Evolutionary conservation across 2,888 invertebrate genomes (phyloP).

Genomic region (Lasioglossum pauxillum): DNA sequence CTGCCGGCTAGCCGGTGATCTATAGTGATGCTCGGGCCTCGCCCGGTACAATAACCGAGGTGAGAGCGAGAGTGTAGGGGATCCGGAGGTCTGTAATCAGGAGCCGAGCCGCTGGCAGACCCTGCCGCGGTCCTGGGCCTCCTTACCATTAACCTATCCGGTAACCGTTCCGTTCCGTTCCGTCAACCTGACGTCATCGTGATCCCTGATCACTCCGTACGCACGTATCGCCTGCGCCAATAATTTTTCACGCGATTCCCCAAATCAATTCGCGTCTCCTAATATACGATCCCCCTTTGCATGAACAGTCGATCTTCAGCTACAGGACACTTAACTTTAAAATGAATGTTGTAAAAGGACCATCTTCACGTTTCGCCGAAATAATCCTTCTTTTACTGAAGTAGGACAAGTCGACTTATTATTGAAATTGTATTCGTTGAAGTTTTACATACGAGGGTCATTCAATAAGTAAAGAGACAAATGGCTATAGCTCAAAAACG

Average conservation of each 20-base stretch:
- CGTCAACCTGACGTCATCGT: slow-evolving; percentile 75
- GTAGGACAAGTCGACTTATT: background rate
- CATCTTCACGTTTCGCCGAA: no score
- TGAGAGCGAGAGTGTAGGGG: slow-evolving; percentile 83
- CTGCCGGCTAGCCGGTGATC: slow-evolving; percentile 78
- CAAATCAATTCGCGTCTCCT: background rate
- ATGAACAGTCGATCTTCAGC: background rate
- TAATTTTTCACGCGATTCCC: background rate
- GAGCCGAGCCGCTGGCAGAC: slow-evolving; percentile 78
- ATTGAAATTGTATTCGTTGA: background rate
- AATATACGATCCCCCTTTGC: background rate
- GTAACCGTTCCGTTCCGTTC: slow-evolving; percentile 72
- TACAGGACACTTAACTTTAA: background rate
- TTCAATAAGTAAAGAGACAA: no score
- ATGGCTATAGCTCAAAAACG: no score
- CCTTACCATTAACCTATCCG: slow-evolving; percentile 82
- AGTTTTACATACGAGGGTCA: no score
- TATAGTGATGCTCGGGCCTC: slow-evolving; percentile 76
- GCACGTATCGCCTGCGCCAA: slow-evolving; percentile 44
- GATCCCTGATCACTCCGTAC: slow-evolving; percentile 67
- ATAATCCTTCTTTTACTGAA: no score
- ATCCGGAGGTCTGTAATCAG: slow-evolving; percentile 84
- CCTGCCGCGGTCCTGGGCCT: slow-evolving; percentile 76
- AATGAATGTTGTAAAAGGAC: no score
- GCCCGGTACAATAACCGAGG: slow-evolving; percentile 78